Base-by-base conservation (phyloP, 2,888 invertebrate genomes). In the Biston stratarius region DNA sequence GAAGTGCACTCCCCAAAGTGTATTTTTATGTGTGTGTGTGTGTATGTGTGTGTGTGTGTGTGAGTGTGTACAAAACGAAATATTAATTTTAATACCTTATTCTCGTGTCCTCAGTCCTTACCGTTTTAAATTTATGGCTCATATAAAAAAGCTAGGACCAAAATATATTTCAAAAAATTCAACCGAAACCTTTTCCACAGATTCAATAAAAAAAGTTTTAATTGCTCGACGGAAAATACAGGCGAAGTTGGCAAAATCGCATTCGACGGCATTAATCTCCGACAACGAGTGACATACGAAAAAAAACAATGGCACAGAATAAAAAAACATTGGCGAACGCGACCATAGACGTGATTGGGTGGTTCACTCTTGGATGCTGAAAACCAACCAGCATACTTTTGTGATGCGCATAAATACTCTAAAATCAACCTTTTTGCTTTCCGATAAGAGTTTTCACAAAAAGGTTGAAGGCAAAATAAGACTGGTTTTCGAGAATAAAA, bases 271-370 rank as follows among this genome's bases (percentile, higher is more conserved):
- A 74, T 72, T 74, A 71, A 74, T 74, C 71, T 70, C 33, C 38
- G 66, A 56, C 61, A 71, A 74, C 73, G 67, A 70, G 74, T 73
- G 74, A 71, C 74, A 72, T 59, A 44, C 55, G 66, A 70, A 62
- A 71, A 65, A 69, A 24, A 55, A 42, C 42, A 56, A 57, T 34
- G 10, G 34, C 14, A 62, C 49, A 53, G 33, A 53, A 58, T 36
- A 65, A 65, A 56, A n/a, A 59, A 61, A 38, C 60, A 70, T 64
- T 69, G 71, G 51, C 71, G 72, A 76, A 57, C 72, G 72, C 68
- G 53, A 67, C 74, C 59, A 57, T 74, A 77, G 47, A 74, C 70
- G 76, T 76, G 83, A 83, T 83, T 81, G 81, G 79, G 77, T 73
- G 75, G 69, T 69, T 70, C 70, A 74, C 73, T 74, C 15, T 72